phyloP scores from a whole-genome alignment of 1,140 invertebrate genomes.

The Drosophila busckii region DNA sequence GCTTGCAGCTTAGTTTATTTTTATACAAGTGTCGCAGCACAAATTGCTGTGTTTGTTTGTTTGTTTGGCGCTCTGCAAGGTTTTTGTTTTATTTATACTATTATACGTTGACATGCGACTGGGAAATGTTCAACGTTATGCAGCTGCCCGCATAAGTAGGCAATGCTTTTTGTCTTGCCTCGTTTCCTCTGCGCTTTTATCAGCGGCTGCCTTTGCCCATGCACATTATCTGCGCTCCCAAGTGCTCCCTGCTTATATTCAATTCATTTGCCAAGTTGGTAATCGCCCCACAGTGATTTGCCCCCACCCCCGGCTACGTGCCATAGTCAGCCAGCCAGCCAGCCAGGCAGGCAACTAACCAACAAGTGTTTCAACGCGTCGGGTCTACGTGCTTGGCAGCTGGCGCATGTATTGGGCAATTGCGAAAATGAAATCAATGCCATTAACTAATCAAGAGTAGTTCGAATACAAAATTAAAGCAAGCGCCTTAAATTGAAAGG shows the following conservation, averaged over 20 bases:
- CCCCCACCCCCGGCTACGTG: slow-evolving; percentile 16
- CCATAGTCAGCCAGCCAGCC: background rate
- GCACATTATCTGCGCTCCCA: too few species aligned
- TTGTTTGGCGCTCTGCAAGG: slow-evolving; percentile 36
- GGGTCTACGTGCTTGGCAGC: slow-evolving; percentile 20
- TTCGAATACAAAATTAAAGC: background rate
- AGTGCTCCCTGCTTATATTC: slow-evolving; percentile 39
- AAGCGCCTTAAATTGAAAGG: background rate
- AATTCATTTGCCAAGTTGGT: slow-evolving; percentile 54
- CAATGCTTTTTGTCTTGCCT: slow-evolving; percentile 15
- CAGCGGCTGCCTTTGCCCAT: slow-evolving; percentile 12
- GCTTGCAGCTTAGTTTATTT: slow-evolving; percentile 20
- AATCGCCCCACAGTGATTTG: slow-evolving; percentile 55
- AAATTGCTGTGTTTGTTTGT: slow-evolving; percentile 14
- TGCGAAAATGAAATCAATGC: slow-evolving; percentile 62
- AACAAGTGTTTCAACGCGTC: slow-evolving; percentile 34
- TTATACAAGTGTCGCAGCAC: slow-evolving; percentile 21
- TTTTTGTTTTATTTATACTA: slow-evolving; percentile 52
- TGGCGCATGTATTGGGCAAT: slow-evolving; percentile 10
- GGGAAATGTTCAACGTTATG: slow-evolving; percentile 16
- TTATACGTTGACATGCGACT: slow-evolving; percentile 15
- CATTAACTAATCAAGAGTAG: slow-evolving; percentile 69
- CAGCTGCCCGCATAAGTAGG: slow-evolving; percentile 32
- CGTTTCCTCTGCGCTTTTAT: slow-evolving; percentile 3
- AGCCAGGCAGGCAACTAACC: slow-evolving; percentile 2